Base-by-base conservation (phyloP, 2,113 vertebrate genomes). In the Ancistrus triradiatus region DNA sequence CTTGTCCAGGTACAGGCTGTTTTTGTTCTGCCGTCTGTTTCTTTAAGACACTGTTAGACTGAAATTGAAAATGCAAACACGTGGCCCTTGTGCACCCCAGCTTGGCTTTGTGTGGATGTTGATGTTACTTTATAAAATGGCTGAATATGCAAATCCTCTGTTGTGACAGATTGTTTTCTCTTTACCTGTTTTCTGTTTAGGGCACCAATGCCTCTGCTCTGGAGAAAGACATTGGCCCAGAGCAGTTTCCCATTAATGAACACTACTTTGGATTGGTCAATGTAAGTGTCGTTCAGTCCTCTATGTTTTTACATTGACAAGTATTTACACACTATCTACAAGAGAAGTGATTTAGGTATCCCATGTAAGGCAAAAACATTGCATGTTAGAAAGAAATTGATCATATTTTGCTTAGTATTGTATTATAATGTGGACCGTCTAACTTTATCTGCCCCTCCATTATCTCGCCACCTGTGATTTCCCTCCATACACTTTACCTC, bases 151-250 rank as follows among this genome's bases (percentile, higher is more conserved):
- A n/a, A n/a, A n/a, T n/a, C n/a, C n/a, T n/a, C n/a, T n/a, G n/a
- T n/a, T n/a, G n/a, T n/a, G n/a, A n/a, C n/a, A n/a, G n/a, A n/a
- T 33, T 55, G 24, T 53, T 71, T 42, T 7, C 8, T 74, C 19
- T 63, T 22, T 68, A 7, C 2, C 18, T 42, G 13, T 19, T 22
- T 8, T 40, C 3, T 35, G 68, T 68, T 44, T 69, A 98, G 95
- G 95, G 95, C 95, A 95, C 93, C 92, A 98, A 97, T 97, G 95
- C 95, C 95, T 98, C 95, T 87, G 95, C 95, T 93, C 93, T 98
- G 94, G 94, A 97, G 88, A 98, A 98, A 95, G 95, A 97, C 89
- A 98, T 98, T 85, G 95, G 95, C 77, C 94, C 94, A 87, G 95
- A 98, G 93, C 95, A 98, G 85, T 98, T 97, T 82, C 95, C 94